phyloP scores from a whole-genome alignment of 2,797 vertebrate species.

The Diceros bicornis region DNA sequence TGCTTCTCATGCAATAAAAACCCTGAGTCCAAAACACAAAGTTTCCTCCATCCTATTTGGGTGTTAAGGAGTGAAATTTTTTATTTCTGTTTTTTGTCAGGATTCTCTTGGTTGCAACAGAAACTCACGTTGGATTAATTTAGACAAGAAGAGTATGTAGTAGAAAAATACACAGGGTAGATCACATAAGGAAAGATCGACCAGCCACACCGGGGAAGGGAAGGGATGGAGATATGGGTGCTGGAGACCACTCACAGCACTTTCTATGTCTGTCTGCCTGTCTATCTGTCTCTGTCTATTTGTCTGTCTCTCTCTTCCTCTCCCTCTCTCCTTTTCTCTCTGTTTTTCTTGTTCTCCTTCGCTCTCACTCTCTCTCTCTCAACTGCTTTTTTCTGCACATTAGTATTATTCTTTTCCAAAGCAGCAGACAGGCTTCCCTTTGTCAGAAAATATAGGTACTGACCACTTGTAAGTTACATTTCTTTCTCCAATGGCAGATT shows the following conservation, averaged over 20 bases:
- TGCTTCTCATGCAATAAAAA: background rate
- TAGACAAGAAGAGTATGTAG: background rate
- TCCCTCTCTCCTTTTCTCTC: background rate
- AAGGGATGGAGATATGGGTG: background rate
- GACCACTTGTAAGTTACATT: background rate
- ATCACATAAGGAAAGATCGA: background rate
- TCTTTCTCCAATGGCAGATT: background rate
- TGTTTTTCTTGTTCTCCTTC: background rate
- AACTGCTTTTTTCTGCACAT: background rate
- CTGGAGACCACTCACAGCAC: background rate
- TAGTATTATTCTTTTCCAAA: background rate
- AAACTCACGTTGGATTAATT: background rate
- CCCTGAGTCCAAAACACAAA: background rate
- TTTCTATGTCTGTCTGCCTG: background rate
- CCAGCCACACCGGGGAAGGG: background rate
- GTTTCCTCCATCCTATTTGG: background rate
- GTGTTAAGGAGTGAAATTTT: background rate
- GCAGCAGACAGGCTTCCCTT: background rate
- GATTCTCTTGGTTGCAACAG: slow-evolving; percentile 3
- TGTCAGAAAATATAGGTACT: background rate
- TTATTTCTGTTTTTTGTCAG: background rate
- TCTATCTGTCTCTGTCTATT: too few relatives aligned
- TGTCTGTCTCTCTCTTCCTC: too few relatives aligned
- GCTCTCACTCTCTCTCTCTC: background rate
- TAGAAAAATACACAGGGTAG: background rate